Conservation (phyloP, 2,797 vertebrate genomes). For the Acanthurus leucopareius region DNA sequence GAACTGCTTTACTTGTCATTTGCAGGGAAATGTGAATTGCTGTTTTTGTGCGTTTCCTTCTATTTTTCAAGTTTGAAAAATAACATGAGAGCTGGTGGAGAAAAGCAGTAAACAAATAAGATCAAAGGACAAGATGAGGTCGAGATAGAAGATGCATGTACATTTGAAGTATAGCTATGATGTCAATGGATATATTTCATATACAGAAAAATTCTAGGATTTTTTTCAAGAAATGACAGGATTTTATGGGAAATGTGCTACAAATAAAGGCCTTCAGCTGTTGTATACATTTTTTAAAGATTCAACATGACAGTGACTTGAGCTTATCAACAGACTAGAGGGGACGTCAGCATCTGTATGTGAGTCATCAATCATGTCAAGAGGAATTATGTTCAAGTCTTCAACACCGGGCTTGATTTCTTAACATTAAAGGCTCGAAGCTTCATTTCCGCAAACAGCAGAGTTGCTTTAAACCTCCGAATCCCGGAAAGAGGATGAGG, state of each 20-base stretch:
- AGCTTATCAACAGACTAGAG: constrained; percentile 5
- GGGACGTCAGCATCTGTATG: constrained; percentile 33
- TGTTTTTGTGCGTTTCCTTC: constrained; percentile 30
- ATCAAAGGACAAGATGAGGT: constrained; percentile 28
- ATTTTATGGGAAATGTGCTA: constrained; percentile 2
- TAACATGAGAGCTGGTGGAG: constrained; percentile 4
- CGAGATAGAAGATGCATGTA: constrained; percentile 4
- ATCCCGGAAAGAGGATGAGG: not conserved
- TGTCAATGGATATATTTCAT: not conserved
- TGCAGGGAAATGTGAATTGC: constrained; percentile 11
- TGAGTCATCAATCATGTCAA: constrained; percentile 52
- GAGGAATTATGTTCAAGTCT: constrained; percentile 39
- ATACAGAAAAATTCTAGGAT: no score
- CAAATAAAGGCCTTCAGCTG: constrained; percentile 6
- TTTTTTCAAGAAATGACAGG: not conserved
- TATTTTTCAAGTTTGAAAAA: constrained; percentile 25
- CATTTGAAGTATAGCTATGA: not conserved
- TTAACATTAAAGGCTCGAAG: constrained; percentile 35
- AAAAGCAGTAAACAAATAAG: not conserved
- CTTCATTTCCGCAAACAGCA: constrained; percentile 20
- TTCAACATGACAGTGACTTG: constrained; percentile 17
- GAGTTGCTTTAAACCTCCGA: constrained; percentile 10
- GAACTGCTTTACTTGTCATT: constrained; percentile 12
- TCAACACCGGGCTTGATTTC: constrained; percentile 30
- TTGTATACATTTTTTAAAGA: constrained; percentile 10